Conservation (phyloP, 2,888 invertebrate species). For the Torymus tubicola region DNA sequence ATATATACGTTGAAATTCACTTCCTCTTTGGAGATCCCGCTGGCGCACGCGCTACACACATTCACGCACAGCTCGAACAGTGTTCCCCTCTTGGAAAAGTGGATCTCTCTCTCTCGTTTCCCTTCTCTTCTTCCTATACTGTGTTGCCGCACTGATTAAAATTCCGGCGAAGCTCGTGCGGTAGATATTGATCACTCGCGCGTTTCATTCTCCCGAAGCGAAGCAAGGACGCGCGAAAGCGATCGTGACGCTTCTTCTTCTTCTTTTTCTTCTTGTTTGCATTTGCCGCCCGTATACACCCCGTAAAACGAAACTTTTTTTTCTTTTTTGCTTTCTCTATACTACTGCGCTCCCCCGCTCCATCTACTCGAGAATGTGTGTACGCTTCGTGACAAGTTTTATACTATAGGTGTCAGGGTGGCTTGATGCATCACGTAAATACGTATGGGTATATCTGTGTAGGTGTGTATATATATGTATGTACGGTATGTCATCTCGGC, state of each 20-base stretch:
- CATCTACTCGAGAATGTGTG: no score
- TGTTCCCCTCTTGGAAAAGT: background rate
- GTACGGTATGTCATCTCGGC: no score
- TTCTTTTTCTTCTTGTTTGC: background rate
- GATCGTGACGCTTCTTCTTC: conserved; percentile 3
- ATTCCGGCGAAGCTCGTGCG: conserved; percentile 11
- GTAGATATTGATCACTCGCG: conserved; percentile 19
- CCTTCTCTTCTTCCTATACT: no score
- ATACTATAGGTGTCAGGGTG: no score
- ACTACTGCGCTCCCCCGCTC: no score
- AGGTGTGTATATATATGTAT: no score
- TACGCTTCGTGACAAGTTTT: no score
- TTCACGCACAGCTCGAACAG: no score
- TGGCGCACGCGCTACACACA: background rate
- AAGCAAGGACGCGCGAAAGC: conserved; percentile 16
- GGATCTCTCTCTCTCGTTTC: background rate
- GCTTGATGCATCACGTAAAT: no score
- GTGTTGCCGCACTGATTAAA: conserved; percentile 44
- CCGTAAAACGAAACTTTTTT: background rate
- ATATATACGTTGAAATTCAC: background rate
- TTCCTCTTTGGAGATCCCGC: background rate
- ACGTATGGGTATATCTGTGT: no score
- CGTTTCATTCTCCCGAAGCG: background rate
- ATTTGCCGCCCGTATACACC: background rate
- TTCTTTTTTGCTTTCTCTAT: no score